Evolutionary conservation across 2,888 invertebrate species (phyloP).

Genomic region (Phaedon cochleariae): DNA sequence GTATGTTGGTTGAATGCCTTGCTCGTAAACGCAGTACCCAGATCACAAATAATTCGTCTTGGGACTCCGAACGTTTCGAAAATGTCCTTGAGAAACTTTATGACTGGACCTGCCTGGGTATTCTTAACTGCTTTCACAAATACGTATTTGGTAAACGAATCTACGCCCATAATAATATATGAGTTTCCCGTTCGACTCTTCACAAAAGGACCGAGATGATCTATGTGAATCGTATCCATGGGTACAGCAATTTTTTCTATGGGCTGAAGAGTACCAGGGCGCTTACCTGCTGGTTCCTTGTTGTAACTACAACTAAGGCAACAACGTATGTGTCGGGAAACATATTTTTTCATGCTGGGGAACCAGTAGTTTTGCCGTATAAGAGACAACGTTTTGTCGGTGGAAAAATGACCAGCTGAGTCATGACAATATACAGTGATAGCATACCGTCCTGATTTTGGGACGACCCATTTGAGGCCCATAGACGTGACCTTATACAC

Average conservation of each 20-base stretch:
- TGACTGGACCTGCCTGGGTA: constrained; percentile 24
- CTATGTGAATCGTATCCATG: constrained; percentile 28
- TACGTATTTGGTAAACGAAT: constrained; percentile 51
- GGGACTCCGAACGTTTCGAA: constrained; percentile 25
- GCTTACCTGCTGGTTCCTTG: constrained; percentile 20
- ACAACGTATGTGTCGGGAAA: constrained; percentile 7
- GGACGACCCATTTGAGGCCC: constrained; percentile 15
- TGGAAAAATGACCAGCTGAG: constrained; percentile 11
- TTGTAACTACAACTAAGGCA: constrained; percentile 24
- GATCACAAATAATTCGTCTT: constrained; percentile 31
- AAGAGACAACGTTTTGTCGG: constrained; percentile 14
- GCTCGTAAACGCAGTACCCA: constrained; percentile 35
- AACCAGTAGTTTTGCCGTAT: constrained; percentile 32
- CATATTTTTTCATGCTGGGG: constrained; percentile 28
- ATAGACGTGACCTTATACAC: neutral
- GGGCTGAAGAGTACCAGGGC: constrained; percentile 16
- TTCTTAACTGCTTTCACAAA: constrained; percentile 40
- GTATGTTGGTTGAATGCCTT: constrained; percentile 26
- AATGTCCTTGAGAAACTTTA: constrained; percentile 18
- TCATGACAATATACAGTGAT: constrained; percentile 10
- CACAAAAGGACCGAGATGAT: constrained; percentile 28
- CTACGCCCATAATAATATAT: constrained; percentile 47
- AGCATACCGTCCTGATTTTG: neutral
- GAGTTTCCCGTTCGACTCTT: neutral
- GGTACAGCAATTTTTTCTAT: constrained; percentile 21